Conservation (phyloP, 2,113 vertebrate genomes). For the Ceratotherium simum region DNA sequence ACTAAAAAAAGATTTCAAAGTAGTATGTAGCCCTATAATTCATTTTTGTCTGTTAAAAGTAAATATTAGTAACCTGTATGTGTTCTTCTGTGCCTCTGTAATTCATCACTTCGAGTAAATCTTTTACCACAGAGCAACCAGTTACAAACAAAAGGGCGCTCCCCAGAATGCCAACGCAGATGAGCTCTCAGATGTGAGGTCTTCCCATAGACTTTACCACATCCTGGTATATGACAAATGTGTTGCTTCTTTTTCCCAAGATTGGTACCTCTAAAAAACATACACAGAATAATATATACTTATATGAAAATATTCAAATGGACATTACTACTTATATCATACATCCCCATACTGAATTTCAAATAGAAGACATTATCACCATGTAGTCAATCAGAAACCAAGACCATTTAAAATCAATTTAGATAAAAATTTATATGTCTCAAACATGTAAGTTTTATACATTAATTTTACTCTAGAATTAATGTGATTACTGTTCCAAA, state of each 20-base stretch:
- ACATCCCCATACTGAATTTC: constrained; percentile 43
- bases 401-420: constrained; percentile 58
- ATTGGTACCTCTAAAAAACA: constrained; percentile 93
- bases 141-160: constrained; percentile 98
- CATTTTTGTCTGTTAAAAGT: constrained; percentile 70
- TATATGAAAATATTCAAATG: constrained; percentile 64
- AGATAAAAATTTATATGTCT: constrained; percentile 41
- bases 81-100: constrained; percentile 98
- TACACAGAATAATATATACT: constrained; percentile 55
- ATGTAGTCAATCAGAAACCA: constrained; percentile 54
- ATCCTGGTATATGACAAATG: constrained; percentile 98
- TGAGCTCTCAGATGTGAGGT: constrained; percentile 99
- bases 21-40: neutral
- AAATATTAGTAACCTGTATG: constrained; percentile 94
- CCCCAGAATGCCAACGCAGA: constrained; percentile 99
- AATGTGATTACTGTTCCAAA: constrained; percentile 54
- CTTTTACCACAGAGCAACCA: constrained; percentile 99
- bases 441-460: constrained; percentile 38
- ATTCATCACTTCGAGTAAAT: constrained; percentile 98
- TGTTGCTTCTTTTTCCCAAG: constrained; percentile 99
- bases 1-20: neutral
- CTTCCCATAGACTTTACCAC: constrained; percentile 99
- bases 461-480: constrained; percentile 57
- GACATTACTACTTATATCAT: neutral
- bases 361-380: constrained; percentile 53